These are phyloP conservation scores for Drosophila neonasuta DNA, from an alignment of 2,888 invertebrate genomes.

Conservation along the genomic window DNA sequence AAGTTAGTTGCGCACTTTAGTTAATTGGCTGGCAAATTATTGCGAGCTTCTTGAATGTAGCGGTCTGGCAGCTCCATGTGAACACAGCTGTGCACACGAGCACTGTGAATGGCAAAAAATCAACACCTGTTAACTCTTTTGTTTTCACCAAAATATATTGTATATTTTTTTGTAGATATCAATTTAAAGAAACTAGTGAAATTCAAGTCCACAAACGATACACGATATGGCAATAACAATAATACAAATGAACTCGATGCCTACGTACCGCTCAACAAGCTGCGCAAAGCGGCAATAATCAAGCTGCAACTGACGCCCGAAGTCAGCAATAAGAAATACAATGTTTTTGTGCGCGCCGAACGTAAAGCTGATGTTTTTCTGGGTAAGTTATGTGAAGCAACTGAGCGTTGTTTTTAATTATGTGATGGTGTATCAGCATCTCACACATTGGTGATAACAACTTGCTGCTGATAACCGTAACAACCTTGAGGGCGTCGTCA, in stretches of 20 bases:
- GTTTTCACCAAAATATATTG: background rate
- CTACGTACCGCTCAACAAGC: conserved; percentile 78
- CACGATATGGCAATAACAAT: conserved; percentile 47
- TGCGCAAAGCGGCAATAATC: conserved; percentile 74
- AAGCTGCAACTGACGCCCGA: conserved; percentile 79
- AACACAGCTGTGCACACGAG: conserved; percentile 45
- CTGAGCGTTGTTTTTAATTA: conserved; percentile 40
- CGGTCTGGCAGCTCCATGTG: conserved; percentile 51
- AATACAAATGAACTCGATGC: conserved; percentile 73
- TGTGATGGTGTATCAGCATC: conserved; percentile 24
- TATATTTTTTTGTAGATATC: conserved; percentile 69
- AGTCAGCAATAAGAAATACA: conserved; percentile 62
- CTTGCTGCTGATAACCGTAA: conserved; percentile 68
- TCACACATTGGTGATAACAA: conserved; percentile 43
- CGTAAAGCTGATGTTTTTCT: conserved; percentile 80
- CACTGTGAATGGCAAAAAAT: conserved; percentile 53
- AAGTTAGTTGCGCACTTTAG: conserved; percentile 5
- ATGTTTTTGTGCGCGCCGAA: conserved; percentile 79
- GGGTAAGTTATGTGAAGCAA: conserved; percentile 66
- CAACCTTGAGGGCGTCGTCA: conserved; percentile 63
- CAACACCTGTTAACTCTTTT: conserved; percentile 46
- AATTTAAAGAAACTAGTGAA: conserved; percentile 80
- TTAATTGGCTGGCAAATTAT: background rate
- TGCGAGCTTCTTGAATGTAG: background rate
- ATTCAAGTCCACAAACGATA: conserved; percentile 70